Base-by-base conservation (phyloP, 37 sponge, comb jelly and placozoan species). In the Spongia lamella region DNA sequence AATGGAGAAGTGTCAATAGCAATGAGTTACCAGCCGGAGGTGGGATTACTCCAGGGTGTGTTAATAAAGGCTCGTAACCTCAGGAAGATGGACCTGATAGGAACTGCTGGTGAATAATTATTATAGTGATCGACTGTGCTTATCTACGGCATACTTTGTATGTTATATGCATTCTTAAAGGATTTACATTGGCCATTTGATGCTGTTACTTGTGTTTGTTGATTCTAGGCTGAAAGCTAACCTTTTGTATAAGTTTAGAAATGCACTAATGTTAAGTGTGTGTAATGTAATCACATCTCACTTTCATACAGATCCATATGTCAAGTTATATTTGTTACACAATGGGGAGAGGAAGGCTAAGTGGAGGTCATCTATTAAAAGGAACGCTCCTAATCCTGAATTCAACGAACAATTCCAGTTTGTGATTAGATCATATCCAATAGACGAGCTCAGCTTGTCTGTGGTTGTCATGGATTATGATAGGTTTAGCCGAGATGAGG, bases 391-490 rank as follows among this genome's bases (percentile, higher is more conserved):
- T 3, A 57, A 40, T 43, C 87, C 91, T 1, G 55, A 81, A 43
- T 90, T 52, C 50, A 80, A 90, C 31, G 91, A 90, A 58, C 1
- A 71, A 4, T 90, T 86, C 56, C 82, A 82, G 52, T 90, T 90
- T 77, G 83, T 43, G 47, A 43, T 43, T 13, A 43, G 47, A 43
- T 9, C 47, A 13, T 43, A 43, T 43, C 47, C 47, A 5, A 43
- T 43, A 43, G 47, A 43, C 9, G 47, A 43, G 47, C 47, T 43
- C 7, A 43, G 47, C 47, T 43, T 43, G 47, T 43, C 9, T 13
- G 47, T 43, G 5, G 9, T 43, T 43, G 47, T 43, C 7, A 43
- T 43, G 47, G 47, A 43, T 43, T 43, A 43, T 43, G 47, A 43
- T 9, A 5, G 47, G 9, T 43, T 43, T 43, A 43, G 47, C 9